phyloP scores from a whole-genome alignment of 2,888 invertebrate species.

The Eumerus sabulonum region DNA sequence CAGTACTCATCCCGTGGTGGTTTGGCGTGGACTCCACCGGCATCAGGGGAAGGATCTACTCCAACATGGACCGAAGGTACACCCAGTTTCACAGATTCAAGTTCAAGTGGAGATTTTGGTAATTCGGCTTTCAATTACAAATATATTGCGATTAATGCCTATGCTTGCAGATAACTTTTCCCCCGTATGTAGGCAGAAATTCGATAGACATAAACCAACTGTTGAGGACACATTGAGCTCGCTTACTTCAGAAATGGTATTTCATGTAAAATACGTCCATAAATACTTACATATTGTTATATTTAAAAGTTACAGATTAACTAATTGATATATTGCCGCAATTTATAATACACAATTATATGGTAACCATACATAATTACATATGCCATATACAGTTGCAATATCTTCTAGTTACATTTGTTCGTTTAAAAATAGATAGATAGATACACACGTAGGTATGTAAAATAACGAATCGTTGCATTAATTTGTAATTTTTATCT shows the following conservation, averaged over 20 bases:
- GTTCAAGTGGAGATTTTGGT: slow-evolving; percentile 93
- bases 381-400: slow-evolving; percentile 60
- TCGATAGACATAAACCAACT: slow-evolving; percentile 80
- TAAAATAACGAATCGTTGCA: slow-evolving; percentile 65
- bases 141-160: slow-evolving; percentile 4
- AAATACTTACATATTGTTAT: not conserved
- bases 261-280: no score
- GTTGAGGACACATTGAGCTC: slow-evolving; percentile 88
- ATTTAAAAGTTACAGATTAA: slow-evolving; percentile 45
- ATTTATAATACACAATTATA: slow-evolving; percentile 25
- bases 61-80: slow-evolving; percentile 99
- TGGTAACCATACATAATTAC: slow-evolving; percentile 44
- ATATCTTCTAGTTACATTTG: slow-evolving; percentile 60
- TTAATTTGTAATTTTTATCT: slow-evolving; percentile 66
- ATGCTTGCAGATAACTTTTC: slow-evolving; percentile 79
- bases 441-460: slow-evolving; percentile 55
- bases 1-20: slow-evolving; percentile 80
- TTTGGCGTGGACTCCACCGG: slow-evolving; percentile 88
- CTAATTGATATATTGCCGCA: slow-evolving; percentile 43
- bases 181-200: slow-evolving; percentile 79
- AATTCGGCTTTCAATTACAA: slow-evolving; percentile 59
- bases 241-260: slow-evolving; percentile 92
- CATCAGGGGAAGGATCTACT: slow-evolving; percentile 92
- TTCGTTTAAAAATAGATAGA: slow-evolving; percentile 63
- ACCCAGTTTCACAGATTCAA: slow-evolving; percentile 97